A percentile compares a stretch with the other conserved stretches of the same genome.
These are phyloP conservation scores for Lethocerus indicus DNA, from an alignment of 1,140 invertebrate genomes.

Conservation along the genomic window DNA sequence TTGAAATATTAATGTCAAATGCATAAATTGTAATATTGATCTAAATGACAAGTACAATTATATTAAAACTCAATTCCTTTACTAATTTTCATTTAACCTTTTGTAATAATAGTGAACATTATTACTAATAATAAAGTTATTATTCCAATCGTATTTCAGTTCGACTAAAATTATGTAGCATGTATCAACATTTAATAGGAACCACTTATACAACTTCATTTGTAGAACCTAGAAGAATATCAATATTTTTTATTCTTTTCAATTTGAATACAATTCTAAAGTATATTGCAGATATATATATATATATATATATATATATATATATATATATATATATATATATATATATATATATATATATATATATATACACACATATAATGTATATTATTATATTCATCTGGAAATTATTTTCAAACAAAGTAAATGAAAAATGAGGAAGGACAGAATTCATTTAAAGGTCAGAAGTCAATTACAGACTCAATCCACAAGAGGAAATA, in stretches of 20 bases:
- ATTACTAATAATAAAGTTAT: too few relatives aligned
- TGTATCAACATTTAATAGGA: background rate
- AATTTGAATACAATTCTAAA: too few relatives aligned
- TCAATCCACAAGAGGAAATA: background rate
- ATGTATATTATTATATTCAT: background rate
- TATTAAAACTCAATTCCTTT: too few relatives aligned
- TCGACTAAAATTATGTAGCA: background rate
- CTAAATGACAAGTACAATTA: too few relatives aligned
- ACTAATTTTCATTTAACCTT: too few relatives aligned
- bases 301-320: background rate
- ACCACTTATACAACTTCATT: background rate
- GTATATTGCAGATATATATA: background rate
- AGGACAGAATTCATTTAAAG: background rate
- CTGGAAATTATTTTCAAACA: background rate
- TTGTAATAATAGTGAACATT: too few relatives aligned
- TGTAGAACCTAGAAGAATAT: too few relatives aligned
- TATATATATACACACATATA: background rate
- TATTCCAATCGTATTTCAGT: too few relatives aligned
- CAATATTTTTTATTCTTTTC: too few relatives aligned
- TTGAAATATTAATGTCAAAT: too few relatives aligned
- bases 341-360: background rate
- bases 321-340: background rate
- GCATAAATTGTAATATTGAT: too few relatives aligned
- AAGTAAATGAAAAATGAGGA: too few relatives aligned
- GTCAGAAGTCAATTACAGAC: constrained; percentile 4